Evolutionary conservation across 2,888 invertebrate genomes (phyloP).

Genomic region (Pinctada fucata): DNA sequence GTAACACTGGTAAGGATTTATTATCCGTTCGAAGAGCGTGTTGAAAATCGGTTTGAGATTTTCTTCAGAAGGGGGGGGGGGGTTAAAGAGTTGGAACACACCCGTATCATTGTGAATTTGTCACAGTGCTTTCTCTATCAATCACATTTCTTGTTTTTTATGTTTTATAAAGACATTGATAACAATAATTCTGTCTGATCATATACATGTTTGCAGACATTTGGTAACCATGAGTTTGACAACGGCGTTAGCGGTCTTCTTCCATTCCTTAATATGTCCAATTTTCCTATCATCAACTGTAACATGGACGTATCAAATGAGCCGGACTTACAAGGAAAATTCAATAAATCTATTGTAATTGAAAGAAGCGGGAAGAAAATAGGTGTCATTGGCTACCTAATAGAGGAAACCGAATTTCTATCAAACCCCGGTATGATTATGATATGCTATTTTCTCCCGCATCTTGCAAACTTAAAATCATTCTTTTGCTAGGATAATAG

Average conservation of each 20-base stretch:
- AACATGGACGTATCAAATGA: constrained; percentile 81
- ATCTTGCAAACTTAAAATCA: no score
- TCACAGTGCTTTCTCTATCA: no score
- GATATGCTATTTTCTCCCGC: not conserved
- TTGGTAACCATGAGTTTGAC: constrained; percentile 96
- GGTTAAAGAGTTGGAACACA: no score
- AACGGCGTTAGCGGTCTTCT: constrained; percentile 85
- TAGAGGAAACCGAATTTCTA: constrained; percentile 83
- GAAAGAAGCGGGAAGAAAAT: constrained; percentile 83
- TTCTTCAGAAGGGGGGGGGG: no score
- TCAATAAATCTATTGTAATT: constrained; percentile 84
- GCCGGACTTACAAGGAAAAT: constrained; percentile 66
- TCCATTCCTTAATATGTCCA: constrained; percentile 84
- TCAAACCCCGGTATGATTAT: constrained; percentile 59
- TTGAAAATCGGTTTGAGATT: no score
- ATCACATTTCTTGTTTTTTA: no score
- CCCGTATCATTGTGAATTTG: no score
- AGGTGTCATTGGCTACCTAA: constrained; percentile 91
- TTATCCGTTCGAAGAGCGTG: no score
- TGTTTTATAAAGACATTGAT: no score
- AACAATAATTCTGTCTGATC: no score
- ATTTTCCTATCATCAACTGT: constrained; percentile 86
- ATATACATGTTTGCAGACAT: constrained; percentile 82
- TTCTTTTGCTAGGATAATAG: no score
- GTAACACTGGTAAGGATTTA: no score